Evolutionary conservation across 2,797 vertebrate genomes (phyloP), one percentile per base, ranked within the genome.

Genomic region (Neoniphon sammara): DNA sequence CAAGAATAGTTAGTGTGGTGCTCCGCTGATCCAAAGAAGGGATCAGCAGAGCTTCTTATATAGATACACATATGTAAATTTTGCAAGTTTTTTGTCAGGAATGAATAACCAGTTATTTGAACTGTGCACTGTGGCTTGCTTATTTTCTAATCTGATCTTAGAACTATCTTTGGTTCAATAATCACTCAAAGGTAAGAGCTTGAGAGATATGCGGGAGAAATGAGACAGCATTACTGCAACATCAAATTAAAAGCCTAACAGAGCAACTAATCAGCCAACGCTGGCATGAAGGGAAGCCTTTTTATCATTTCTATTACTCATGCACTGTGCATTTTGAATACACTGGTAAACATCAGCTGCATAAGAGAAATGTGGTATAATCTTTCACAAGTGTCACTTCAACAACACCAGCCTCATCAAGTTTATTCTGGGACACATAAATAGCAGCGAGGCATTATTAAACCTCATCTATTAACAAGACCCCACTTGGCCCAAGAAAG

Each of bases 221-320:
- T 73, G 5, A 85, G 56, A 76, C 10, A 55, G 6, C 77, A 73
- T 77, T 70, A 73, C 62, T n/a, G 42, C 70, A 66, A 75, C 73
- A 85, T 82, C 67, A 73, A 83, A 85, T 31, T 80, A 23, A 83
- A 70, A 73, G 74, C 75, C 84, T 75, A 76, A 50, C 75, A 82
- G 55, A 57, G 3, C 30, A 77, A 36, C 52, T 66, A 80, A 87
- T 86, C 78, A 77, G 64, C 70, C 81, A 66, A 60, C 30, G 25
- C 72, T 50, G 61, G 66, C 61, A 20, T 58, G 39, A 23, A 62
- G 71, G 63, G 72, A 85, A 80, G 54, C 31, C 66, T 77, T 84
- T 77, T 78, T 54, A 80, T 77, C 23, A 0, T 60, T 59, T 20
- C 65, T 69, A 82, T 86, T 84, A 82, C 69, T 76, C 67, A 77